These are phyloP conservation scores for Acanthopagrus latus DNA, from an alignment of 2,797 vertebrate species.

Conservation along the genomic window DNA sequence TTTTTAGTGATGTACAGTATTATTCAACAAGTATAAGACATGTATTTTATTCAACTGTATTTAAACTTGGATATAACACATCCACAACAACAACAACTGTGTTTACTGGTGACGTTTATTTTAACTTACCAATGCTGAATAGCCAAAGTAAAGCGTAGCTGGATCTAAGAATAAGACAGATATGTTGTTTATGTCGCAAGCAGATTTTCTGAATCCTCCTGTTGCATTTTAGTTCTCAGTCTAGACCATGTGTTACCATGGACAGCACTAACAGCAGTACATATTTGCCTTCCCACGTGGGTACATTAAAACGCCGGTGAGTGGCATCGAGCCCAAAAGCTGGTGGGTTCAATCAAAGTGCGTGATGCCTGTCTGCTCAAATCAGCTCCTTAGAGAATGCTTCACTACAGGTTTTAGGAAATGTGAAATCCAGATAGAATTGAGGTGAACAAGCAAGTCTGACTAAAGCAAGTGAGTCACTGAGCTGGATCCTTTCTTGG, in stretches of 20 bases:
- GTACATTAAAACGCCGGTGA: slow-evolving; percentile 28
- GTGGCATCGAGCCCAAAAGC: slow-evolving; percentile 27
- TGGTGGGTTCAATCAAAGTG: slow-evolving; percentile 44
- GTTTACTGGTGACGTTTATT: too few relatives aligned
- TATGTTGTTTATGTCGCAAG: not conserved
- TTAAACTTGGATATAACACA: too few relatives aligned
- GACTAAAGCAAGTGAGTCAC: slow-evolving; percentile 43
- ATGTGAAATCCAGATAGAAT: slow-evolving; percentile 45
- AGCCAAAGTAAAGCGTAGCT: not conserved
- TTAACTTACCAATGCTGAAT: not conserved
- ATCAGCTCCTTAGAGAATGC: slow-evolving; percentile 30
- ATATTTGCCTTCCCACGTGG: slow-evolving; percentile 26
- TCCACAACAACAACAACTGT: too few relatives aligned
- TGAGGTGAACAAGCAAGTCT: slow-evolving; percentile 37
- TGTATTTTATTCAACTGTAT: too few relatives aligned
- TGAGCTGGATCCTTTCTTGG: slow-evolving; percentile 37
- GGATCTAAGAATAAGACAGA: not conserved
- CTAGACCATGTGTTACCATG: not conserved
- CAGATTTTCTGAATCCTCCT: slow-evolving; percentile 11
- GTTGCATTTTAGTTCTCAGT: slow-evolving; percentile 9
- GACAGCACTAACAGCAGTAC: not conserved
- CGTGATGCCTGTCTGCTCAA: slow-evolving; percentile 33
- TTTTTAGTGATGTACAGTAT: not conserved
- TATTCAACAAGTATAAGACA: not conserved
- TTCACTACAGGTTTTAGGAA: slow-evolving; percentile 23